Evolutionary conservation across 2,888 invertebrate species (phyloP).

Genomic region (Branchellion lobata): DNA sequence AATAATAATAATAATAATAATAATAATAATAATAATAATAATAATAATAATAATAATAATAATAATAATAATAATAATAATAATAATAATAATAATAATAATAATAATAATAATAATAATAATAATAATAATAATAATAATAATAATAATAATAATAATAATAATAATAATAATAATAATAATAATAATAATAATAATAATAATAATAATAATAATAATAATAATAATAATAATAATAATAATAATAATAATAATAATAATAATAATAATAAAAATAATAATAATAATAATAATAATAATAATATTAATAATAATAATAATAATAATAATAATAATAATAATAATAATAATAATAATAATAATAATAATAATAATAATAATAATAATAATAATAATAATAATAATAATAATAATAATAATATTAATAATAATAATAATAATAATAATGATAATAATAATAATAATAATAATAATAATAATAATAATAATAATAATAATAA

Average conservation of each 20-base stretch:
- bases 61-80: not conserved
- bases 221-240: not conserved
- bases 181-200: not conserved
- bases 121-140: conserved; percentile 9
- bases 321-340: not conserved
- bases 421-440: not conserved
- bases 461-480: not conserved
- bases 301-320: not conserved
- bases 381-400: not conserved
- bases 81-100: not conserved
- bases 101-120: not conserved
- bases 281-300: not conserved
- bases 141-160: not conserved
- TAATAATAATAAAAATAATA: conserved; percentile 1
- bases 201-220: not conserved
- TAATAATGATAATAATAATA: not conserved
- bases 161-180: not conserved
- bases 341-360: not conserved
- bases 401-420: conserved; percentile 11
- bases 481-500: not conserved
- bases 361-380: not conserved
- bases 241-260: not conserved
- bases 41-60: not conserved
- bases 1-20: not conserved
- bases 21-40: not conserved